Evolutionary conservation across 2,113 vertebrate species (phyloP).

Genomic region (Xiphophorus hellerii): DNA sequence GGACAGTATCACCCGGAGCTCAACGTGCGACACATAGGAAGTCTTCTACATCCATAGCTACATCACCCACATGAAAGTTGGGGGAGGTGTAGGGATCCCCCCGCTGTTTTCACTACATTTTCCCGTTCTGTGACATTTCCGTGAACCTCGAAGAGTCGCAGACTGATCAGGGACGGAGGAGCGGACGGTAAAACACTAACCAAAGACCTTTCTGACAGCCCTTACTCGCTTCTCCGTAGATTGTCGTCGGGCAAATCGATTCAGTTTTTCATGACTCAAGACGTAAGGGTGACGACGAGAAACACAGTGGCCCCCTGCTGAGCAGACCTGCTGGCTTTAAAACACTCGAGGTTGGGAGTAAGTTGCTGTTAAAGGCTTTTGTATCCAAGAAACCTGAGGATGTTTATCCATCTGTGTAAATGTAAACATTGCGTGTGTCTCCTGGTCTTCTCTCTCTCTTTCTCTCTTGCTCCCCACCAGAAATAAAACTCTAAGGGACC

Average conservation of each 20-base stretch:
- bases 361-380: slow-evolving; percentile 50
- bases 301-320: slow-evolving; percentile 15
- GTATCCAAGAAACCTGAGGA: slow-evolving; percentile 54
- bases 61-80: slow-evolving; percentile 42
- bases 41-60: slow-evolving; percentile 54
- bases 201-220: slow-evolving; percentile 71
- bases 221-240: slow-evolving; percentile 24
- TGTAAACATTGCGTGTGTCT: slow-evolving; percentile 46
- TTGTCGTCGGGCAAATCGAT: neutral
- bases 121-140: slow-evolving; percentile 34
- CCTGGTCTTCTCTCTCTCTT: slow-evolving; percentile 1
- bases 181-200: slow-evolving; percentile 66
- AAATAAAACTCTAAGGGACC: slow-evolving; percentile 48
- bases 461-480: neutral
- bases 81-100: slow-evolving; percentile 25
- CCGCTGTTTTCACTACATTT: slow-evolving; percentile 66
- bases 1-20: slow-evolving; percentile 18
- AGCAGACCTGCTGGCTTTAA: slow-evolving; percentile 48
- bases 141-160: slow-evolving; percentile 21
- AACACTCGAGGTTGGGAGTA: slow-evolving; percentile 40
- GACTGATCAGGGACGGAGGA: slow-evolving; percentile 7
- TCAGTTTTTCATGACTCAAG: slow-evolving; percentile 23
- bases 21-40: slow-evolving; percentile 24
- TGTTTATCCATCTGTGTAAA: slow-evolving; percentile 54
- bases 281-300: slow-evolving; percentile 18